Evolutionary conservation across 2,888 invertebrate genomes (phyloP), one percentile per base, ranked within the genome.

Genomic region (Eupeodes latifasciatus): DNA sequence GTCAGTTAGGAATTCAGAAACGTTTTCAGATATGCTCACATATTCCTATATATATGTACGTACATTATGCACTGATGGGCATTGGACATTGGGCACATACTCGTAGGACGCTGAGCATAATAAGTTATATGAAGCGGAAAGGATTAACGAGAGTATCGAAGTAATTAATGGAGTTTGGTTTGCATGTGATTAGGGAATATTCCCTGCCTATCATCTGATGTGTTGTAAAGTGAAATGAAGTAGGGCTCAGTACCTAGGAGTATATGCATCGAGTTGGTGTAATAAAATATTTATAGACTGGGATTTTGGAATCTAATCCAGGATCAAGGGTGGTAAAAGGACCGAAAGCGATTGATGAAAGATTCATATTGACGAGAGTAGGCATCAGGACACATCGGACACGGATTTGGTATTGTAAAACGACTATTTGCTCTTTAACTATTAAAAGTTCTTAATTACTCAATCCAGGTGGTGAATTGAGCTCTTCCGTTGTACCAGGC

Each of bases 121-220:
- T 59, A 61, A 79, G 86, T 83, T 80, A 80, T 81, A 81, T 87
- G 83, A 87, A 87, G 83, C 86, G 83, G 80, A 87, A 87, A 87
- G 86, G 86, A 87, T 87, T 87, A 87, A 87, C 86, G 86, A 83
- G 59, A 87, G 66, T 74, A 83, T 82, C 79, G 64, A 83, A 80
- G 86, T 83, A 83, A 83, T 87, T 83, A 80, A 87, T 87, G 82
- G 80, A 77, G 69, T 71, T 81, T 64, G 66, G 79, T 76, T 83
- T 64, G 67, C 59, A 51, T 62, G 69, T 72, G 74, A 79, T 76
- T 76, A 76, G 66, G 79, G 79, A 82, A 71, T 80, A 27, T 27
- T 27, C 27, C 27, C 80, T 69, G 64, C 40, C 9, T 27, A 59
- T 78, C 74, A 81, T 75, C 64, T 80, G 57, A 11, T 27, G 66